phyloP scores from a whole-genome alignment of 1,140 invertebrate genomes.

The Drosophila lowei region DNA sequence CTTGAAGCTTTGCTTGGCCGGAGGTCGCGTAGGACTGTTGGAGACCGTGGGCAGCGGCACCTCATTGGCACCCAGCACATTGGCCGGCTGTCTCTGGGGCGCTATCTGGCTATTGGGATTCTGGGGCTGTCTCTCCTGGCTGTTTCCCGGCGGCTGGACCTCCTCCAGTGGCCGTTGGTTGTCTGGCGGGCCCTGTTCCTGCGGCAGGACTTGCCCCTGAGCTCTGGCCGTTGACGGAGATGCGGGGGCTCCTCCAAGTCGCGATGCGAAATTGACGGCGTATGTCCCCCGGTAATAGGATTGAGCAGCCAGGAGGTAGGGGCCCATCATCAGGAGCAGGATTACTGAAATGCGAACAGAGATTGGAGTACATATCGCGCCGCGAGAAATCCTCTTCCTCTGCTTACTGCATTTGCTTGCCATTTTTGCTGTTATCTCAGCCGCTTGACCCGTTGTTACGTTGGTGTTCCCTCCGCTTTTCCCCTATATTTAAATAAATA shows the following conservation, averaged over 20 bases:
- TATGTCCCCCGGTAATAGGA: not conserved
- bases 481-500: not conserved
- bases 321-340: conserved; percentile 19
- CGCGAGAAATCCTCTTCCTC: not conserved
- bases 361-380: not conserved
- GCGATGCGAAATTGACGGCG: not conserved
- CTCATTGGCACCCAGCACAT: no score
- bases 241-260: not conserved
- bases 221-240: not conserved
- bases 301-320: conserved; percentile 7
- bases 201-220: not conserved
- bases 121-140: no score
- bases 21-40: conserved; percentile 26
- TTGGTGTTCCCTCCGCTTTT: not conserved
- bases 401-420: conserved; percentile 62
- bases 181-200: not conserved
- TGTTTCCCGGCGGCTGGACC: not conserved
- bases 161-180: not conserved
- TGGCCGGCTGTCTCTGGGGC: not conserved
- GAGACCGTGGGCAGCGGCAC: not conserved
- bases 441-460: conserved; percentile 3
- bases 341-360: conserved; percentile 8
- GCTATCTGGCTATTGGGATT: not conserved
- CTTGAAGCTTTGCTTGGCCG: conserved; percentile 38
- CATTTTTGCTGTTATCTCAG: conserved; percentile 33